Evolutionary conservation across 2,888 invertebrate species (phyloP).

Genomic region (Vanessa cardui): DNA sequence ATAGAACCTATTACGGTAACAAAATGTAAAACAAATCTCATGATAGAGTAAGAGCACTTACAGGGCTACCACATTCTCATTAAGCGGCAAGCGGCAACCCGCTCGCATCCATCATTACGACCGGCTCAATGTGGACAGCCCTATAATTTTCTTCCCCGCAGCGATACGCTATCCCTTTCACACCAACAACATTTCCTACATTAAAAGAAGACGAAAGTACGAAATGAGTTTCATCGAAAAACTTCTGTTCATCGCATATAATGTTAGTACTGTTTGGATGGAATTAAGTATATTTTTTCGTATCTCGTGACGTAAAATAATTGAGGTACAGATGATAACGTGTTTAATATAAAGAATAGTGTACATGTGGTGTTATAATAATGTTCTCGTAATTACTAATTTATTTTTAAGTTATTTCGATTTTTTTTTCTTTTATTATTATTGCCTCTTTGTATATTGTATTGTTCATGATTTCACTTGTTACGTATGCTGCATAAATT

Average conservation of each 20-base stretch:
- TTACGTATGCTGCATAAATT: neutral
- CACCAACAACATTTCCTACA: conserved; percentile 43
- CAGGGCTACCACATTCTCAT: conserved; percentile 76
- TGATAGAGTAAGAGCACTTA: conserved; percentile 38
- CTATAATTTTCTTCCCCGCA: conserved; percentile 72
- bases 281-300: conserved; percentile 45
- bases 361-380: neutral
- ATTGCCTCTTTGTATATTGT: too few relatives aligned
- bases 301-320: conserved; percentile 36
- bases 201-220: conserved; percentile 68
- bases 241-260: conserved; percentile 46
- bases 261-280: conserved; percentile 52
- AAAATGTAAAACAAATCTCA: conserved; percentile 30
- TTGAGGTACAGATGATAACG: conserved; percentile 35
- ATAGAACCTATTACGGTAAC: conserved; percentile 17
- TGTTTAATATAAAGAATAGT: conserved; percentile 29
- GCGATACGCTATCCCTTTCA: conserved; percentile 44
- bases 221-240: conserved; percentile 69
- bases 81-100: conserved; percentile 56
- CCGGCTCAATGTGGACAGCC: conserved; percentile 65
- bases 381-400: too few relatives aligned
- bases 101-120: conserved; percentile 75
- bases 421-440: too few relatives aligned
- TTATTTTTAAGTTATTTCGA: too few relatives aligned
- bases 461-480: neutral